A percentile compares a stretch with the other conserved stretches of the same genome.
phyloP scores from a whole-genome alignment of 2,113 vertebrate species.

The Sprattus sprattus region DNA sequence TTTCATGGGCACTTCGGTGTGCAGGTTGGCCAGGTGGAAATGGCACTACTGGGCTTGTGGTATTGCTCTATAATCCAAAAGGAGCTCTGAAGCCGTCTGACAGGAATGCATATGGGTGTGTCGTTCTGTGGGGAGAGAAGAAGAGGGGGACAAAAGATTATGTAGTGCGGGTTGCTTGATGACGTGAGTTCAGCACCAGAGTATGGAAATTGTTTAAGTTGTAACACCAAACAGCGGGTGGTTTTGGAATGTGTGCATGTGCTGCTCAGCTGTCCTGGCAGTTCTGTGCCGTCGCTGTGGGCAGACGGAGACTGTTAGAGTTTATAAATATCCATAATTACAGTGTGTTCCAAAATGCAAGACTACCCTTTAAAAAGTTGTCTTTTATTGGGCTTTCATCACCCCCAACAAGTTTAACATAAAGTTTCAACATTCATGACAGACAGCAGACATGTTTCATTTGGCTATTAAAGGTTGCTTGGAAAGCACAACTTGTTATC shows the following conservation, averaged over 20 bases:
- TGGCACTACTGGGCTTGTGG: neutral
- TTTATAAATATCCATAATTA: constrained; percentile 78
- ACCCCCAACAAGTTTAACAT: neutral
- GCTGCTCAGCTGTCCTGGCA: constrained; percentile 56
- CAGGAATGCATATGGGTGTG: constrained; percentile 52
- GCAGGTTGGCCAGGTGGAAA: neutral
- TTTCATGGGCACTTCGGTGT: neutral
- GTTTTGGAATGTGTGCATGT: constrained; percentile 7
- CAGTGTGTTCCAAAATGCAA: constrained; percentile 50
- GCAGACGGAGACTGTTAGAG: constrained; percentile 52
- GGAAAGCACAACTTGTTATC: neutral
- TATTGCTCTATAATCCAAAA: constrained; percentile 36
- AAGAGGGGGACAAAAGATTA: constrained; percentile 27
- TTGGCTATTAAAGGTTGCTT: neutral
- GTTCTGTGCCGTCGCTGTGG: constrained; percentile 55
- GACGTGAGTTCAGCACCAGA: constrained; percentile 36
- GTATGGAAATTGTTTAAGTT: constrained; percentile 34
- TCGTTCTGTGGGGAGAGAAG: constrained; percentile 38
- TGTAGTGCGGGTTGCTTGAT: constrained; percentile 45
- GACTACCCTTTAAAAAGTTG: neutral
- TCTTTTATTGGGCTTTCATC: constrained; percentile 7
- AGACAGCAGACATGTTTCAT: neutral
- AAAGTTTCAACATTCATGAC: neutral
- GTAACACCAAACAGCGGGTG: neutral
- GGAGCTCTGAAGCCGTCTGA: constrained; percentile 35